phyloP scores from a whole-genome alignment of 2,888 invertebrate genomes.

The Caenorhabditis sulstoni region DNA sequence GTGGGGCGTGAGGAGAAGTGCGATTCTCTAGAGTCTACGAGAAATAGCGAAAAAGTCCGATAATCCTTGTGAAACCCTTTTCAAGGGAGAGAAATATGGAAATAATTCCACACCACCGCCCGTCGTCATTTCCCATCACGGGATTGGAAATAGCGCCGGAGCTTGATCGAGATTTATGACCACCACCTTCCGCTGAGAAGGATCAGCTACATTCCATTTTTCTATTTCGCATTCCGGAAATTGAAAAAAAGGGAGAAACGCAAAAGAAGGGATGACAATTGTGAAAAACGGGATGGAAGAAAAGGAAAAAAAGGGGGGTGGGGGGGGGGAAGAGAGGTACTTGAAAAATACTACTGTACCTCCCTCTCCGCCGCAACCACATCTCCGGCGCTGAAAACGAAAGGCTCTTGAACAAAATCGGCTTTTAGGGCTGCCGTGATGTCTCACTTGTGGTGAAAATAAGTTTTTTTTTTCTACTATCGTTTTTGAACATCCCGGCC shows the following conservation, averaged over 20 bases:
- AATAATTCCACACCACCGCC: slow-evolving; percentile 12
- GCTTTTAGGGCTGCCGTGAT: not conserved
- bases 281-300: slow-evolving; percentile 6
- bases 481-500: no score
- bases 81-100: slow-evolving; percentile 6
- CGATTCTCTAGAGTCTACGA: not conserved
- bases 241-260: slow-evolving; percentile 13
- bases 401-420: slow-evolving; percentile 30
- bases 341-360: slow-evolving; percentile 52
- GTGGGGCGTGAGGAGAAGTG: not conserved
- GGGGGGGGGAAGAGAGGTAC: slow-evolving; percentile 21
- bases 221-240: slow-evolving; percentile 29
- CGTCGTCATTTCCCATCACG: slow-evolving; percentile 15
- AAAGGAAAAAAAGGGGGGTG: slow-evolving; percentile 13
- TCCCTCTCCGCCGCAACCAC: no score
- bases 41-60: slow-evolving; percentile 12
- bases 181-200: not conserved
- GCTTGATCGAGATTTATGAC: slow-evolving; percentile 51
- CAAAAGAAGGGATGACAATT: slow-evolving; percentile 31
- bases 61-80: slow-evolving; percentile 44
- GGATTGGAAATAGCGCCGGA: slow-evolving; percentile 1
- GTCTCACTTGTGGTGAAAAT: no score
- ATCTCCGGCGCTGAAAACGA: not conserved
- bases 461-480: no score
- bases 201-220: slow-evolving; percentile 4